Evolutionary conservation across 2,113 vertebrate genomes (phyloP), one percentile per base, ranked within the genome.

Genomic region (Menura novaehollandiae): DNA sequence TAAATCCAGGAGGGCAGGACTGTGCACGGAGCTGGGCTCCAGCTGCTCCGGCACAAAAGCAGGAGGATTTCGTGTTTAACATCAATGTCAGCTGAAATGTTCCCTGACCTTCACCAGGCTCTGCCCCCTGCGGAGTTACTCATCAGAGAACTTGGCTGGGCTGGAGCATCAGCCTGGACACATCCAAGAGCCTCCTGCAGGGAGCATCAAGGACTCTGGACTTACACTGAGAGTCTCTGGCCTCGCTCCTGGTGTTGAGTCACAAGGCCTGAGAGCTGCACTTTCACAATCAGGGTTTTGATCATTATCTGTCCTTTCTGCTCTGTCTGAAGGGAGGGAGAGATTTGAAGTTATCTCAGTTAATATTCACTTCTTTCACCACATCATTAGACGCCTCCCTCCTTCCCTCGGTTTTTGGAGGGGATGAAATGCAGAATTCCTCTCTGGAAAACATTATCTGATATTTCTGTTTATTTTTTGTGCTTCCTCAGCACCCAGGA

Each of bases 21-120:
- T 47, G 83, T 35, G 93, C 75, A 20, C 35, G 2, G 30, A 16
- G 72, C 67, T 13, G 86, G 44, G 28, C 43, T 95, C 88, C 89
- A 85, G 75, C 87, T 85, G 74, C 88, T 94, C 18, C 10, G 2
- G 33, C 35, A 96, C 77, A 96, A 96, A 97, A 84, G 93, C 79
- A 26, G 21, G 67, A 84, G 88, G 79, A 85, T 95, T 93, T 68
- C 3, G 7, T 79, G 85, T 96, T 94, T 85, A 66, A 92, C 96
- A 93, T 96, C 95, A 95, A 5, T 72, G 88, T 78, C 96, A 94
- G 94, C 89, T 66, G 49, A 92, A 86, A 22, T 15, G 33, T 83
- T 92, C 92, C 94, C 53, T 95, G 96, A 96, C 95, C 96, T 97
- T 95, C 97, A 68, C 44, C 79, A 37, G 82, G 89, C 91, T 56